phyloP scores from a whole-genome alignment of 1,140 invertebrate species.

The Rhynchophorus ferrugineus region DNA sequence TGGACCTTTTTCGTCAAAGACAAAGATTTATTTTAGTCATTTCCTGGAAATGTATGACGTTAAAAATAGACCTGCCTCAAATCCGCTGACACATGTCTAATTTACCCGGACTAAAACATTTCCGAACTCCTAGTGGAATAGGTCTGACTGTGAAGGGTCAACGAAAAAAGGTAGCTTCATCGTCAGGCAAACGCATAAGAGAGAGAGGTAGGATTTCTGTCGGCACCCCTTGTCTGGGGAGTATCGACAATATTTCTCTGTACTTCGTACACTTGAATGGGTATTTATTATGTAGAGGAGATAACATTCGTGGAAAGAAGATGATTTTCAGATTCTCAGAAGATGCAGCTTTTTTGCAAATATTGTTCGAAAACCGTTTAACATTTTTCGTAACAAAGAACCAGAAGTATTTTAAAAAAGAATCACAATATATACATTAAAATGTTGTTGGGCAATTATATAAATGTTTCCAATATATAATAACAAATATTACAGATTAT shows the following conservation, averaged over 20 bases:
- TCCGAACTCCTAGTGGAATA: not conserved
- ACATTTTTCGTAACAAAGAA: too few species aligned
- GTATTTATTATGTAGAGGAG: slow-evolving; percentile 1
- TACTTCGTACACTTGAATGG: not conserved
- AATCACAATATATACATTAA: too few species aligned
- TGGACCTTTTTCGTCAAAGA: too few species aligned
- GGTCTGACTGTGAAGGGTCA: not conserved
- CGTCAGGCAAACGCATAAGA: not conserved
- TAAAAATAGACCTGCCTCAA: too few species aligned
- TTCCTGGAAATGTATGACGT: too few species aligned
- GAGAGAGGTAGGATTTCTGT: not conserved
- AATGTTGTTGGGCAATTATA: too few species aligned
- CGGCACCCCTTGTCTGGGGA: slow-evolving; percentile 3
- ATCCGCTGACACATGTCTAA: too few species aligned
- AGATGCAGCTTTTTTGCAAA: not conserved
- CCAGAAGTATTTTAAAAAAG: too few species aligned
- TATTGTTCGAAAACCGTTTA: too few species aligned
- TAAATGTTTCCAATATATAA: too few species aligned
- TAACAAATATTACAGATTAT: too few species aligned
- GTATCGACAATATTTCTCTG: slow-evolving; percentile 1
- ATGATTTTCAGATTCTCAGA: not conserved
- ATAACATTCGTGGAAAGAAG: not conserved
- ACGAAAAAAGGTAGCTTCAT: not conserved
- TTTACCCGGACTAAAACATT: not conserved
- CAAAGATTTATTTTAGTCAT: too few species aligned